phyloP scores from a whole-genome alignment of 2,888 invertebrate species.

The Bedellia somnulentella region DNA sequence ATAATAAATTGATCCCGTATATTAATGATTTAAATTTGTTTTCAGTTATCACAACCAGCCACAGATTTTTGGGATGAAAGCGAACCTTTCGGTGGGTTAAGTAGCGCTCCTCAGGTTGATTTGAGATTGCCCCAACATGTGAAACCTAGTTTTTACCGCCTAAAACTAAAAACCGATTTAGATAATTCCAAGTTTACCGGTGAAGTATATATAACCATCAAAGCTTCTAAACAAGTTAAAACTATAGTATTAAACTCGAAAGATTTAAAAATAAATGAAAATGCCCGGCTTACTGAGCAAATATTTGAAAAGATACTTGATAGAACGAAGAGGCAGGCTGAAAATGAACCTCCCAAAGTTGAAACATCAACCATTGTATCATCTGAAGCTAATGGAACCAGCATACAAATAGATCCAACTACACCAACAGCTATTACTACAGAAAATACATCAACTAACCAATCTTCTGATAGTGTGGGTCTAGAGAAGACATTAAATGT shows the following conservation, averaged over 20 bases:
- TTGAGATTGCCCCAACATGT: constrained; percentile 47
- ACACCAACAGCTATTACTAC: too few relatives aligned
- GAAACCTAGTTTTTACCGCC: constrained; percentile 58
- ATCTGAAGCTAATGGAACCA: too few relatives aligned
- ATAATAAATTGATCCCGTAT: too few relatives aligned
- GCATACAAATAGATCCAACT: too few relatives aligned
- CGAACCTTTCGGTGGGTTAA: constrained; percentile 35
- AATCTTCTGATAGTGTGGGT: too few relatives aligned
- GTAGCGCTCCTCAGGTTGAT: constrained; percentile 22
- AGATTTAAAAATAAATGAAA: constrained; percentile 31
- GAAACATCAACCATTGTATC: constrained; percentile 8
- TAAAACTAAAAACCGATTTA: constrained; percentile 56
- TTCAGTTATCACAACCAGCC: constrained; percentile 24
- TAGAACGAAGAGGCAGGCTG: constrained; percentile 10
- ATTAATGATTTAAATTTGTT: constrained; percentile 8
- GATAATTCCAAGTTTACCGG: constrained; percentile 39
- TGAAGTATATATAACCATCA: constrained; percentile 48
- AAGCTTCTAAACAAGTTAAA: constrained; percentile 28
- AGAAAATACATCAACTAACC: too few relatives aligned
- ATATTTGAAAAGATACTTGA: constrained; percentile 31
- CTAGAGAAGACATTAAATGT: too few relatives aligned
- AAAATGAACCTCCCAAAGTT: constrained; percentile 5
- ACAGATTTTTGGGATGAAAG: constrained; percentile 41
- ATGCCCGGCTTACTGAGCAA: constrained; percentile 43
- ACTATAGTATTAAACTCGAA: constrained; percentile 56